These are phyloP conservation scores for Oeneis ivallda DNA, from an alignment of 2,888 invertebrate genomes.

Conservation along the genomic window DNA sequence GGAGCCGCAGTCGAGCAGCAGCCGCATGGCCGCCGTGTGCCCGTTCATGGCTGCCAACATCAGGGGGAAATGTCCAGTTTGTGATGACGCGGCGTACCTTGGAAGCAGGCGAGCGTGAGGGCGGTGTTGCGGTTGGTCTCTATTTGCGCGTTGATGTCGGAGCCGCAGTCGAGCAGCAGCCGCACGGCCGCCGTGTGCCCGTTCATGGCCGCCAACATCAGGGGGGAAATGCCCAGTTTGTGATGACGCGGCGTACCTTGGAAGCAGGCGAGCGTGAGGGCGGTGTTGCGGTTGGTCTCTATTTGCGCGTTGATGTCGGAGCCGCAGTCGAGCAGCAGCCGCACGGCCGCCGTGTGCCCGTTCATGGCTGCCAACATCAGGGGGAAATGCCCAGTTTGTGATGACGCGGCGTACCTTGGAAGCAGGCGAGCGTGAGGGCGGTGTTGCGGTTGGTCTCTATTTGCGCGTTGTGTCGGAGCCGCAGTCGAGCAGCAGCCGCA, in stretches of 20 bases:
- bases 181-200: too few relatives aligned
- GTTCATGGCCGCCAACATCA: too few relatives aligned
- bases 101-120: conserved; percentile 98
- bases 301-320: conserved; percentile 99
- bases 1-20: too few relatives aligned
- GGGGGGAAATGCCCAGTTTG: conserved; percentile 90
- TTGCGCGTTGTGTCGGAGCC: conserved; percentile 99
- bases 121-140: conserved; percentile 99
- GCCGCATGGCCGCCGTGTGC: too few relatives aligned
- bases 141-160: conserved; percentile 99
- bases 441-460: conserved; percentile 99
- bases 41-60: too few relatives aligned
- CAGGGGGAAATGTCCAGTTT: background rate
- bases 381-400: conserved; percentile 73
- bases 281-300: conserved; percentile 99
- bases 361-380: conserved; percentile 99
- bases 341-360: conserved; percentile 94
- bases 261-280: conserved; percentile 98
- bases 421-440: conserved; percentile 98
- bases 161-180: too few relatives aligned
- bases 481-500: conserved; percentile 96
- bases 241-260: conserved; percentile 84
- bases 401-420: conserved; percentile 87
- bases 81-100: conserved; percentile 81
- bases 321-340: conserved; percentile 96